Percentiles rank a stretch among this genome's conserved stretches.
These are phyloP conservation scores for Chitala chitala DNA, from an alignment of 2,113 vertebrate species.

Conservation along the genomic window DNA sequence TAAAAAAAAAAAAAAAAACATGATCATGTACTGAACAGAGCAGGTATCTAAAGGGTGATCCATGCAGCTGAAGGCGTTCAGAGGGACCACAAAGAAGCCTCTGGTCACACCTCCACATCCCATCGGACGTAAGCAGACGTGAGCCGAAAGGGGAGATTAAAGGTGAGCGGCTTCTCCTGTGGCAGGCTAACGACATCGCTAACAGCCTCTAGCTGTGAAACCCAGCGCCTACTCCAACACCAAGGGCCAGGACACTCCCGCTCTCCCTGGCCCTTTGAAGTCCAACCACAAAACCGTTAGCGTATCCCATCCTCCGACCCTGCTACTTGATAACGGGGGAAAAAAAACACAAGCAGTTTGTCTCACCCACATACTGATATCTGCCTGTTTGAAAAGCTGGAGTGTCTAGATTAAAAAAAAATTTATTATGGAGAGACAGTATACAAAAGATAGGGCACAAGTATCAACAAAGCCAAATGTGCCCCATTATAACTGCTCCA, in stretches of 20 bases:
- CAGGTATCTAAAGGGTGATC: no score
- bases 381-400: neutral
- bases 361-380: neutral
- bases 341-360: no score
- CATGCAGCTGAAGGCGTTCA: no score
- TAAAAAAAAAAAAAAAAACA: no score
- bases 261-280: neutral
- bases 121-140: neutral
- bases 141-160: neutral
- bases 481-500: no score
- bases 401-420: neutral
- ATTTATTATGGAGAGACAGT: no score
- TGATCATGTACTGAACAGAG: no score
- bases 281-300: neutral
- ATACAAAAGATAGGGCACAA: no score
- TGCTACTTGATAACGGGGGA: neutral
- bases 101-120: no score
- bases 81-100: no score
- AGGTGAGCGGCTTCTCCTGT: neutral
- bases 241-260: neutral
- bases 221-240: neutral
- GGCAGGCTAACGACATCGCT: neutral
- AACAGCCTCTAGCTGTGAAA: constrained; percentile 1
- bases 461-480: neutral
- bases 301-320: neutral